Evolutionary conservation across 1,140 invertebrate species (phyloP).

Genomic region (Aporrectodea caliginosa): DNA sequence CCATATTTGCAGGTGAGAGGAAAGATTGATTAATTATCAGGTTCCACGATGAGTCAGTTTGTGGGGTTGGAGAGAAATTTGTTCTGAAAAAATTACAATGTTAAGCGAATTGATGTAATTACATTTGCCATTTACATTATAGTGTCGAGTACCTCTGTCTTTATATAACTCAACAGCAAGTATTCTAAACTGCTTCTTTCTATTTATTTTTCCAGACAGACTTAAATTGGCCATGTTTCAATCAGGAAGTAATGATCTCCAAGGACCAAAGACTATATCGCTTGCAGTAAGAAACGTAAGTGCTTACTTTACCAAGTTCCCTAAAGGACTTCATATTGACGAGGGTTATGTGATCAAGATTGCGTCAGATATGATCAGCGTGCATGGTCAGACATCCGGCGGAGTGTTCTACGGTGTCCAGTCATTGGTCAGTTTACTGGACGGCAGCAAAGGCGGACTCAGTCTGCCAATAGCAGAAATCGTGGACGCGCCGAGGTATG

Average conservation of each 20-base stretch:
- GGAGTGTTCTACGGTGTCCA: constrained; percentile 6
- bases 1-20: background rate
- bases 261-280: background rate
- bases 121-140: background rate
- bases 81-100: no score
- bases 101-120: background rate
- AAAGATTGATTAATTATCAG: no score
- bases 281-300: background rate
- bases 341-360: constrained; percentile 7
- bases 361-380: background rate
- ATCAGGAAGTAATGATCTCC: background rate
- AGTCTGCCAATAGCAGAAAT: background rate
- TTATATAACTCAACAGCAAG: background rate
- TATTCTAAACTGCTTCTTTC: background rate
- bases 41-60: no score
- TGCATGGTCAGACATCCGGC: background rate
- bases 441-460: background rate
- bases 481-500: constrained; percentile 36
- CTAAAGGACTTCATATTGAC: background rate
- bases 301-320: background rate
- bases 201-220: background rate
- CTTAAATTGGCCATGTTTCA: background rate
- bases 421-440: constrained; percentile 5
- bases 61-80: no score
- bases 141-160: background rate